phyloP scores from a whole-genome alignment of 2,888 invertebrate species.

The Philaethria dido region DNA sequence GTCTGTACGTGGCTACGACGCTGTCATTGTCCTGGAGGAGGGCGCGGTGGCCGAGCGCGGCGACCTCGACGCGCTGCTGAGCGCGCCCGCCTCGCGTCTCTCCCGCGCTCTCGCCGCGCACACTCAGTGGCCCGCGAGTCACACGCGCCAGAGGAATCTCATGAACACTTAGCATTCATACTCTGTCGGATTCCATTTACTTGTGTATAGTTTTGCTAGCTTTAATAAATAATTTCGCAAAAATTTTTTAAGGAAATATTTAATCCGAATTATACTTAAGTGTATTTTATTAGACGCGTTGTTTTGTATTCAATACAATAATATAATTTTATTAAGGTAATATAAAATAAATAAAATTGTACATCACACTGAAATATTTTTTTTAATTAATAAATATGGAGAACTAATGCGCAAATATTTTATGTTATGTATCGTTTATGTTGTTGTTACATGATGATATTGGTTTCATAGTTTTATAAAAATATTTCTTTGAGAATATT shows the following conservation, averaged over 20 bases:
- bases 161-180: neutral
- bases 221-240: no score
- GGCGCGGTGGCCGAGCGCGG: conserved; percentile 88
- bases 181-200: neutral
- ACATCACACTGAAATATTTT: neutral
- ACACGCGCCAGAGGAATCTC: neutral
- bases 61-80: conserved; percentile 82
- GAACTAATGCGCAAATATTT: neutral
- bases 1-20: conserved; percentile 88
- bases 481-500: no score
- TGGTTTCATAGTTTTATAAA: no score
- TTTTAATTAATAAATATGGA: neutral
- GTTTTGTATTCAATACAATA: neutral
- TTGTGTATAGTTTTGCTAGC: neutral
- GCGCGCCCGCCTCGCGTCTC: conserved; percentile 83
- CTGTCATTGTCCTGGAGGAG: conserved; percentile 87
- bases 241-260: neutral
- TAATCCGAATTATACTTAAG: no score
- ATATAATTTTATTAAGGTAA: neutral
- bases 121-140: neutral
- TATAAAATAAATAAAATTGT: neutral
- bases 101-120: conserved; percentile 80
- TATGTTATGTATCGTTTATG: neutral
- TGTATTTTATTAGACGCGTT: no score
- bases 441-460: no score